Conservation (phyloP, 1,140 invertebrate genomes). For the Nautilus pompilius region DNA sequence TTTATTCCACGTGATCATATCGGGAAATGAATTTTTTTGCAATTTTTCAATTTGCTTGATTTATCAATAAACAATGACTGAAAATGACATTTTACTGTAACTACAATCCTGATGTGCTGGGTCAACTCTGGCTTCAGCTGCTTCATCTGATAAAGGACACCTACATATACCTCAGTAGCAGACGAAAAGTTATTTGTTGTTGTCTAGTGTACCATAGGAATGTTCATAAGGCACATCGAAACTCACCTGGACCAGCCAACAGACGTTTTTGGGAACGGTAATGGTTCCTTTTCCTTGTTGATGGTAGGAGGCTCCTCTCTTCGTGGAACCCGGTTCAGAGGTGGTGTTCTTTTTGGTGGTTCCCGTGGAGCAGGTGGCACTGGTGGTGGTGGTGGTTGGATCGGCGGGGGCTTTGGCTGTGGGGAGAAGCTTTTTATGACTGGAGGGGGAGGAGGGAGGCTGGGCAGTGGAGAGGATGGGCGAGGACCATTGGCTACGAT, state of each 20-base stretch:
- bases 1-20: too few relatives aligned
- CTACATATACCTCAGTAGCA: background rate
- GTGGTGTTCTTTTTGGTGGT: background rate
- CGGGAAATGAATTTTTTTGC: too few relatives aligned
- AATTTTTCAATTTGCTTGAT: too few relatives aligned
- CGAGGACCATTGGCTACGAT: background rate
- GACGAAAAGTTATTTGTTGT: background rate
- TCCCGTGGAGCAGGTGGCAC: background rate
- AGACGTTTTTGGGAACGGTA: background rate
- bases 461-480: background rate
- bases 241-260: constrained; percentile 1
- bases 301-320: background rate
- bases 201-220: background rate
- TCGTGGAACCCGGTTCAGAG: background rate
- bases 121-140: background rate
- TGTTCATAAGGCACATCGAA: background rate
- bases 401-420: background rate
- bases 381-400: background rate
- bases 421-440: background rate
- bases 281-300: background rate
- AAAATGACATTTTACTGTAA: too few relatives aligned
- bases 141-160: background rate
- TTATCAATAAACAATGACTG: too few relatives aligned
- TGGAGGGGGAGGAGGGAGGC: background rate
- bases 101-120: background rate